Base-by-base conservation (phyloP, 2,797 vertebrate genomes). In the Falco cherrug region DNA sequence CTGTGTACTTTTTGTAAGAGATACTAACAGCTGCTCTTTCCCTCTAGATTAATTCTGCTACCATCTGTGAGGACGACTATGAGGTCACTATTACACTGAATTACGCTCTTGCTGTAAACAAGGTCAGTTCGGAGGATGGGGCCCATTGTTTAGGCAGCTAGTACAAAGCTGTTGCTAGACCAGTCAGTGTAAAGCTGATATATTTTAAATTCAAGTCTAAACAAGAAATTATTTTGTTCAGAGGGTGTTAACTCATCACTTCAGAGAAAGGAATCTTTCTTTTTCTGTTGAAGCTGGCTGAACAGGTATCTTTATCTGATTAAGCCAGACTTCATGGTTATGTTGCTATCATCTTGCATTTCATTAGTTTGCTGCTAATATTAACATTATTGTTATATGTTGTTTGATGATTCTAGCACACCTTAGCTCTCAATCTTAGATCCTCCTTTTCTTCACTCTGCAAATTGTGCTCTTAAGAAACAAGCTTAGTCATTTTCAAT, bases 21-120 rank as follows among this genome's bases (percentile, higher is more conserved):
- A 12, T 31, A 35, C n/a, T 95, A 84, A 97, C 1, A 0, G 47
- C 56, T 93, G 20, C 9, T 97, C 94, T 97, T 93, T 87, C n/a
- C 86, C 67, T 94, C 85, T 97, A 99, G 99, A 98, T 99, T 94
- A 98, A 98, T 17, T 99, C 98, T 37, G 99, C 99, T n/a, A 96
- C 98, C 79, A 74, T 99, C 83, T 97, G 97, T 78, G 98, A 99
- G 81, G 98, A 99, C 84, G 96, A 93, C 25, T 95, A 50, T 57
- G 98, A 99, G 96, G 98, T 99, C 96, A 99, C 98, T 81, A 96
- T 99, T 95, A 99, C 97, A 20, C 7, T 99, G 95, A 99, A 98
- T 97, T 99, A 99, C 3, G 93, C 98, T 74, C 97, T 98, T 47
- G 98, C 97, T 59, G 76, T 95, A 92, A 97, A 97, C 78, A 98